Evolutionary conservation across 2,113 vertebrate species (phyloP).

Genomic region (Rana temporaria): DNA sequence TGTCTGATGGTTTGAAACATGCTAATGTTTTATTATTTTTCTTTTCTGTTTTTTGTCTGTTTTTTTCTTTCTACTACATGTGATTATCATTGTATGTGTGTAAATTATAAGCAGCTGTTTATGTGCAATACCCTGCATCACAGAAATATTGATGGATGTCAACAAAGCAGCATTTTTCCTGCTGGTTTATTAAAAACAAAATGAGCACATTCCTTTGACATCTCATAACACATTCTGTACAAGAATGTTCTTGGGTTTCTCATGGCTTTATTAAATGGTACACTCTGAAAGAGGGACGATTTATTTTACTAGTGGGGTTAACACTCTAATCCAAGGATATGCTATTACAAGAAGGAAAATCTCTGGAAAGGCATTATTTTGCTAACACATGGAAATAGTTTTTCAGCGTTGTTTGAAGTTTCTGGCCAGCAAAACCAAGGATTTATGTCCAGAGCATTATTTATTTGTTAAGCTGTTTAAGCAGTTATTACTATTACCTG

Average conservation of each 20-base stretch:
- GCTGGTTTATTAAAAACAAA: neutral
- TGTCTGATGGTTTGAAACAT: no score
- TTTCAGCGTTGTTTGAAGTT: constrained; percentile 22
- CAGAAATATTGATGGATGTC: no score
- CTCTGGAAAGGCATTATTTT: neutral
- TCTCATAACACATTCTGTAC: neutral
- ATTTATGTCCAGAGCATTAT: constrained; percentile 16
- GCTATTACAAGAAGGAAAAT: constrained; percentile 7
- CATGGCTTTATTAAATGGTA: neutral
- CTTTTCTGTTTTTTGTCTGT: no score
- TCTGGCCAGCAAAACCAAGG: neutral
- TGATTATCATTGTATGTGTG: no score
- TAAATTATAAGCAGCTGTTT: no score
- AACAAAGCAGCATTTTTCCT: no score
- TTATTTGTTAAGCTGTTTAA: constrained; percentile 19
- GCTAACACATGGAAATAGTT: constrained; percentile 28
- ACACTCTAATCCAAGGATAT: neutral
- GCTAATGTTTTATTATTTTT: no score
- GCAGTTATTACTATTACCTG: neutral
- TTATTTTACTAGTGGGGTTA: constrained; percentile 12
- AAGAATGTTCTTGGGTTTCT: no score
- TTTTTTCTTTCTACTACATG: no score
- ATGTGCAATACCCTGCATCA: no score
- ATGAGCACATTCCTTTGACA: neutral
- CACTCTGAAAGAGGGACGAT: neutral